phyloP scores from a whole-genome alignment of 2,797 vertebrate genomes.

The Jordanella pulchra region DNA sequence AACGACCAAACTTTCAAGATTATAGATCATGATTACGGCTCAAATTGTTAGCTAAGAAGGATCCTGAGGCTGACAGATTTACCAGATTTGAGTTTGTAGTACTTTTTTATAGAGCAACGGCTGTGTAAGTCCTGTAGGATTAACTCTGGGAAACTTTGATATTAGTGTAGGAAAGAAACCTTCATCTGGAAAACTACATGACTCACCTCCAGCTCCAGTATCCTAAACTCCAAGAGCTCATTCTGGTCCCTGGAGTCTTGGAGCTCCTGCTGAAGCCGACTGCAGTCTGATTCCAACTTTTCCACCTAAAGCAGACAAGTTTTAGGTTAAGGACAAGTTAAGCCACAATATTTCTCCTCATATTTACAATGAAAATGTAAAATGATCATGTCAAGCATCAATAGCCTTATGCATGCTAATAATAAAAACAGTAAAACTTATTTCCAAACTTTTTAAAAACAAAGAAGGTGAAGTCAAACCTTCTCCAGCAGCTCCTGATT shows the following conservation, averaged over 20 bases:
- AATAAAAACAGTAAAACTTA: not conserved
- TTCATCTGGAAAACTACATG: not conserved
- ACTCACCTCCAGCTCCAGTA: conserved; percentile 94
- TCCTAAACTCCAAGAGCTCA: conserved; percentile 96
- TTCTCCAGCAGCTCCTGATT: conserved; percentile 97
- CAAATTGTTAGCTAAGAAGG: not conserved
- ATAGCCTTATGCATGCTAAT: not conserved
- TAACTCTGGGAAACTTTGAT: not conserved
- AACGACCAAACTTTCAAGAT: too few species aligned
- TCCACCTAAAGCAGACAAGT: conserved; percentile 82
- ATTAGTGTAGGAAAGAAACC: not conserved
- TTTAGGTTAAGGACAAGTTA: not conserved
- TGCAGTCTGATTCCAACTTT: conserved; percentile 87
- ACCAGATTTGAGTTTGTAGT: not conserved
- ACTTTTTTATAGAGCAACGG: not conserved
- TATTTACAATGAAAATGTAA: not conserved
- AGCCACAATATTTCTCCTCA: not conserved
- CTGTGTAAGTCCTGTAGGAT: not conserved
- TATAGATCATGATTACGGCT: not conserved
- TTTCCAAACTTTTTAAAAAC: not conserved
- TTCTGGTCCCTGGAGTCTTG: conserved; percentile 98
- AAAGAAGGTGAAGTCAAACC: conserved; percentile 70
- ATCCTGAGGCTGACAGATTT: not conserved
- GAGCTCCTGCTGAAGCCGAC: conserved; percentile 89
- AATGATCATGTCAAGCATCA: not conserved